Conservation (phyloP, 1,140 invertebrate species). For the Neodiprion pinetum region DNA sequence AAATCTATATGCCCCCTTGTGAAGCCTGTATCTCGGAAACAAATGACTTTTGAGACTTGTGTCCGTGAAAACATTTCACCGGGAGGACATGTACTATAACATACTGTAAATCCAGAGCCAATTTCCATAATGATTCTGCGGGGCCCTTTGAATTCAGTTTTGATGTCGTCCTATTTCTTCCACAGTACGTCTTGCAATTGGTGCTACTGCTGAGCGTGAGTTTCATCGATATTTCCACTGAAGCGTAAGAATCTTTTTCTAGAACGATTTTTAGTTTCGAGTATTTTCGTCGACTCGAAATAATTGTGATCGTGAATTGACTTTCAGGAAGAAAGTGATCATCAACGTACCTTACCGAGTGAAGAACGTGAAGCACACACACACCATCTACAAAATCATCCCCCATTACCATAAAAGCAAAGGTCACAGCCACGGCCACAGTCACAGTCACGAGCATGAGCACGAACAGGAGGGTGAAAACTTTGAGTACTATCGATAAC, state of each 20-base stretch:
- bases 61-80: no score
- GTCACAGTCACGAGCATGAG: no score
- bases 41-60: no score
- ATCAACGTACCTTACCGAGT: slow-evolving; percentile 69
- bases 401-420: slow-evolving; percentile 53
- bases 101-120: no score
- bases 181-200: background rate
- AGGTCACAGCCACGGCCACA: slow-evolving; percentile 39
- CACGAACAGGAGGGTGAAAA: slow-evolving; percentile 34
- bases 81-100: no score
- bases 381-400: slow-evolving; percentile 70
- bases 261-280: background rate
- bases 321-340: slow-evolving; percentile 65
- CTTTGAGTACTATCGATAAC: slow-evolving; percentile 23
- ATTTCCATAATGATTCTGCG: no score
- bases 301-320: background rate
- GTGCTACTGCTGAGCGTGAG: background rate
- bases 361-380: slow-evolving; percentile 70
- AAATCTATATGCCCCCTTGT: no score
- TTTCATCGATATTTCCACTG: background rate
- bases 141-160: no score
- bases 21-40: no score
- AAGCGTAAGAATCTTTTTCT: background rate
- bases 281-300: background rate
- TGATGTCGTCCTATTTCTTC: no score